phyloP scores from a whole-genome alignment of 2,113 vertebrate species.

The Entelurus aequoreus region DNA sequence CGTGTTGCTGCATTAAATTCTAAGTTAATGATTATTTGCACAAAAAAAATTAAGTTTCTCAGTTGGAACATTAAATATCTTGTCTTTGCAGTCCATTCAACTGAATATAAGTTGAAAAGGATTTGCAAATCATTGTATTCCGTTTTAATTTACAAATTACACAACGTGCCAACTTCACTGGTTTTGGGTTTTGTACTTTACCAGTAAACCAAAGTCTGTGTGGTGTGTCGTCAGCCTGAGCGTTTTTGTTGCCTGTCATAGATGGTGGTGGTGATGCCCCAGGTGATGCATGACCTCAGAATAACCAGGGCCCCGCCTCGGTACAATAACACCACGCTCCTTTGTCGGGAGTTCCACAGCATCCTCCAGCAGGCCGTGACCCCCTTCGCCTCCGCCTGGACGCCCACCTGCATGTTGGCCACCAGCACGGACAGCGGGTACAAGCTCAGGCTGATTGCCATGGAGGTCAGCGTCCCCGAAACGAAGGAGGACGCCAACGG shows the following conservation, averaged over 20 bases:
- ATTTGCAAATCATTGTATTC: no score
- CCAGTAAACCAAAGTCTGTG: no score
- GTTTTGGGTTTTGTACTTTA: no score
- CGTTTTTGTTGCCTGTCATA: slow-evolving; percentile 73
- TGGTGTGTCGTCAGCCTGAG: slow-evolving; percentile 22
- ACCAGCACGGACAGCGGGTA: slow-evolving; percentile 83
- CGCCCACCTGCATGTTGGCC: slow-evolving; percentile 82
- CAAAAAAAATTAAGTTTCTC: no score
- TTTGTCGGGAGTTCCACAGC: slow-evolving; percentile 72
- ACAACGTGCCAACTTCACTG: no score
- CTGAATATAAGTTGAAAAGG: no score
- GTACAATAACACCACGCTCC: slow-evolving; percentile 72
- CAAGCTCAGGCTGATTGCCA: slow-evolving; percentile 74
- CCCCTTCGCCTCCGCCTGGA: slow-evolving; percentile 63
- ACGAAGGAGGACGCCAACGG: slow-evolving; percentile 72
- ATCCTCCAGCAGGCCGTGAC: slow-evolving; percentile 51
- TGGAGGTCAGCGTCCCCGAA: slow-evolving; percentile 77
- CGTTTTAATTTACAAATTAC: no score
- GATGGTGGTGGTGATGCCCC: slow-evolving; percentile 82
- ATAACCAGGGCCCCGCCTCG: slow-evolving; percentile 81
- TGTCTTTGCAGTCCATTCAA: no score
- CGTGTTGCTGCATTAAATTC: no score
- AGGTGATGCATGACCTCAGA: slow-evolving; percentile 81
- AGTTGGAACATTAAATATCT: no score
- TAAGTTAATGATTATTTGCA: no score